These are phyloP conservation scores for Abrostola tripartita DNA, from an alignment of 2,888 invertebrate species.

Conservation along the genomic window DNA sequence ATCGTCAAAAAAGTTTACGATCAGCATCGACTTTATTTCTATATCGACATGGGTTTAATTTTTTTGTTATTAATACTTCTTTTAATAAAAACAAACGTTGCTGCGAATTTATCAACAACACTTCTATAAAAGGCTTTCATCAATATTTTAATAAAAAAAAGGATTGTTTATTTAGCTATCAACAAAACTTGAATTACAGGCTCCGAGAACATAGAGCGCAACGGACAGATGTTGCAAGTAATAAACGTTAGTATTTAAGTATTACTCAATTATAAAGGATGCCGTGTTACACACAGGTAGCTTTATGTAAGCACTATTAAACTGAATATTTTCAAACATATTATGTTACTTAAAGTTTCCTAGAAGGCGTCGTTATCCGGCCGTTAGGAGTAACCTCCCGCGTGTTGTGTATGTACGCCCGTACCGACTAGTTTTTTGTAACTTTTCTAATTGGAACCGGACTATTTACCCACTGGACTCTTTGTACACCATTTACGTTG, in stretches of 20 bases:
- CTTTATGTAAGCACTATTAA: not conserved
- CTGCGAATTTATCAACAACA: no score
- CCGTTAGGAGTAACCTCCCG: slow-evolving; percentile 9
- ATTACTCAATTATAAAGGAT: not conserved
- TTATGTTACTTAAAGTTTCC: slow-evolving; percentile 11
- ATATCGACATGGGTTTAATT: no score
- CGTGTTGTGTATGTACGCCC: slow-evolving; percentile 14
- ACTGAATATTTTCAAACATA: slow-evolving; percentile 17
- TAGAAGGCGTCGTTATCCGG: not conserved
- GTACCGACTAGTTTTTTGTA: slow-evolving; percentile 9
- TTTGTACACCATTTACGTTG: slow-evolving; percentile 16
- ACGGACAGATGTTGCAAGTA: no score
- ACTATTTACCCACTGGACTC: slow-evolving; percentile 10
- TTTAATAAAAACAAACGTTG: no score
- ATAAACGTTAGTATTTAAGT: not conserved
- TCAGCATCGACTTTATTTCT: no score
- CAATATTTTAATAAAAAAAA: no score
- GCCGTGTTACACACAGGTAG: not conserved
- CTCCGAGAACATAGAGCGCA: no score
- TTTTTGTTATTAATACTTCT: no score
- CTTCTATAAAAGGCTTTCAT: no score
- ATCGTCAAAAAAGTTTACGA: no score
- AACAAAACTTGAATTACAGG: no score
- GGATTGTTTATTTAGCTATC: no score
- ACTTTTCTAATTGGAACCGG: slow-evolving; percentile 20